Evolutionary conservation across 2,113 vertebrate genomes (phyloP), one percentile per base, ranked within the genome.

Genomic region (Anolis sagrei): DNA sequence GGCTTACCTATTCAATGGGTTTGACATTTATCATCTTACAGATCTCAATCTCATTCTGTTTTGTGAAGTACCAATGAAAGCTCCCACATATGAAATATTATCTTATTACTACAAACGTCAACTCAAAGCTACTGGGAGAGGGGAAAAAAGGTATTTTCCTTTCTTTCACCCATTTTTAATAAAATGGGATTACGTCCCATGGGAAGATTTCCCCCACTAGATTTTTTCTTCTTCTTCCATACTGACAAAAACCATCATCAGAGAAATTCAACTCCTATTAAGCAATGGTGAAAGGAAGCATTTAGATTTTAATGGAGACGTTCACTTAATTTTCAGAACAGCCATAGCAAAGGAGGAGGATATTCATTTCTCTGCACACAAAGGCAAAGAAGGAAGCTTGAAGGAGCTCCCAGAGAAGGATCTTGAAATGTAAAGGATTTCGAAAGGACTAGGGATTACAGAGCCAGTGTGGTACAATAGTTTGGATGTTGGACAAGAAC

Each of bases 181-280:
- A 89, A 92, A 95, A 95, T 70, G 90, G 93, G 91, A 94, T 95
- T 96, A 92, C 84, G 88, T 95, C 94, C 95, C 95, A 92, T 85
- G 93, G 96, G 96, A 93, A 95, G 93, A 92, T 93, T 88, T 89
- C 93, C 91, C 92, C 87, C 16, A 49, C 89, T 4, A 94, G 94
- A 95, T 69, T 92, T 48, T 93, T 92, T 95, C 25, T 64, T 44
- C 39, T 44, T 44, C 5, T 11, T 9, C 92, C 90, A 89, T 95
- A 95, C 90, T 95, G 94, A 92, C 76, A 93, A 93, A 95, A 93
- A 79, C 16, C 66, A 83, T 89, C 93, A 34, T 9, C 93, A 94
- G 93, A 95, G 93, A 92, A 95, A 92, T 95, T 93, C 94, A 93
- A 64, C 87, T 94, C 83, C 76, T 89, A 94, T 95, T 94, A 95